Evolutionary conservation across 1,140 invertebrate genomes (phyloP), one percentile per base, ranked within the genome.

Genomic region (Platyscapa corneri): DNA sequence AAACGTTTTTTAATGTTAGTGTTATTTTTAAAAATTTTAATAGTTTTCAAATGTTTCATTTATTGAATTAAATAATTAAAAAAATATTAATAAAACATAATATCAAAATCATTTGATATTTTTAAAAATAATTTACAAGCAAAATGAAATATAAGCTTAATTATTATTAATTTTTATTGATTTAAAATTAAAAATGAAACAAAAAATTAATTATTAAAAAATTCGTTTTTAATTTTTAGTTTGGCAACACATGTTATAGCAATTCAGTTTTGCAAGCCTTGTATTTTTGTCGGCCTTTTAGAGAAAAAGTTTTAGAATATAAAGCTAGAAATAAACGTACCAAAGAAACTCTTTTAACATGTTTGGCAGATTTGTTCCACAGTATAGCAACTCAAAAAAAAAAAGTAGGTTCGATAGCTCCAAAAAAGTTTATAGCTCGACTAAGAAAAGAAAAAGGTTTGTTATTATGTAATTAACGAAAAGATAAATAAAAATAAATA

Each of bases 191-290:
- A n/a, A n/a, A n/a, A n/a, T n/a, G n/a, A n/a, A n/a, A n/a, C n/a
- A n/a, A n/a, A n/a, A n/a, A n/a, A n/a, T n/a, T n/a, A n/a, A n/a
- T 79, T 16, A 65, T 67, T 83, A 20, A 84, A 84, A 85, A 86
- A n/a, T 32, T 86, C 83, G 76, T 83, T 81, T 67, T 89, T 86
- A 88, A 89, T 87, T 90, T 96, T 96, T 94, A 99, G 98, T 99
- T 99, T 96, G 99, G 99, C 82, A 99, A 99, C 94, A 99, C 99
- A 18, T 99, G 99, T 94, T 99, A 99, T 91, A 99, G 98, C 92
- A 99, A 99, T 94, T 99, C 98, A 65, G 99, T 99, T 82, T 94
- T 99, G 82, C 99, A 99, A 96, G 99, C 99, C 32, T 94, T 99
- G 82, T 99, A 99, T 92, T 99, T 99, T 93, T 99, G 99, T 93